Conservation (phyloP, 2,888 invertebrate species). For the Chrysomela aeneicollis region DNA sequence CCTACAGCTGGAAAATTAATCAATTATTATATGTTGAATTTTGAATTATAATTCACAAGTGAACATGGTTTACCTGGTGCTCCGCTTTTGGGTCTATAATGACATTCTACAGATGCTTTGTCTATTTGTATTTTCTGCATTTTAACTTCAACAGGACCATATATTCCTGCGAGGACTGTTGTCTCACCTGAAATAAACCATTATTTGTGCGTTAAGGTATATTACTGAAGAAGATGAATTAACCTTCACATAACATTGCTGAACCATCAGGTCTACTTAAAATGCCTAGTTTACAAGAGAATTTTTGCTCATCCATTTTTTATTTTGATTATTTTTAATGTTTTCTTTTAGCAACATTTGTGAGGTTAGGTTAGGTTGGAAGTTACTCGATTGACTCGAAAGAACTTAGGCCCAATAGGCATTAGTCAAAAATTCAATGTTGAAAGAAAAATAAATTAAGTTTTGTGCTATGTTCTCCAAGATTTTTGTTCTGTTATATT, state of each 20-base stretch:
- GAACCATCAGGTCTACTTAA: slow-evolving; percentile 82
- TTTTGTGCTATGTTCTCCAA: too few relatives aligned
- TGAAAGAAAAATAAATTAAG: too few relatives aligned
- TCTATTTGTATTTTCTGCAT: slow-evolving; percentile 78
- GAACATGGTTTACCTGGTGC: slow-evolving; percentile 65
- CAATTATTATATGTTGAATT: too few relatives aligned
- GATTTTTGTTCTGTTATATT: too few relatives aligned
- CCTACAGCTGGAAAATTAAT: slow-evolving; percentile 63
- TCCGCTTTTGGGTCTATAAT: slow-evolving; percentile 80
- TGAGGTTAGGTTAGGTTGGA: slow-evolving; percentile 6
- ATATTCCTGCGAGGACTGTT: slow-evolving; percentile 77
- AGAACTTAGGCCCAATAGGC: too few relatives aligned
- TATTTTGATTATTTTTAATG: slow-evolving; percentile 7
- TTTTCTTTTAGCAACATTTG: background rate
- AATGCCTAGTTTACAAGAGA: slow-evolving; percentile 69
- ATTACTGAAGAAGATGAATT: slow-evolving; percentile 6
- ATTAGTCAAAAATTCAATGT: too few relatives aligned
- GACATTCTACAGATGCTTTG: slow-evolving; percentile 80
- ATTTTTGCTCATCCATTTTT: slow-evolving; percentile 32
- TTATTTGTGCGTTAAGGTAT: background rate
- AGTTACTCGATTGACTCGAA: too few relatives aligned
- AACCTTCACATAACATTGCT: slow-evolving; percentile 79
- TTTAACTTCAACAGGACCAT: slow-evolving; percentile 85
- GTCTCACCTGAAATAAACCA: slow-evolving; percentile 76
- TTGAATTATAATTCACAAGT: background rate